phyloP scores from a whole-genome alignment of 1,140 invertebrate species.

The Parasteatoda tepidariorum region DNA sequence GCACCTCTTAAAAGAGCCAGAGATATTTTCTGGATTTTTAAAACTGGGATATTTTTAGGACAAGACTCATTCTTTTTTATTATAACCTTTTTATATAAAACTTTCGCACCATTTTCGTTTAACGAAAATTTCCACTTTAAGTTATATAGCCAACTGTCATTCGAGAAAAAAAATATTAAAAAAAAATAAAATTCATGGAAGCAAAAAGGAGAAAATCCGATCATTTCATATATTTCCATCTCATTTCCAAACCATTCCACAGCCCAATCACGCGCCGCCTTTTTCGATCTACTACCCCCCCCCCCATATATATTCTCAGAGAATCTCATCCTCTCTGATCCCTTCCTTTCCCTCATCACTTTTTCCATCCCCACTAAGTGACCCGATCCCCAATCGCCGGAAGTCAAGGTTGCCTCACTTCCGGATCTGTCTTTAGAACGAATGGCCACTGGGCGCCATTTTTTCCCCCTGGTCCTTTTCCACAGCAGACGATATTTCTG shows the following conservation, averaged over 20 bases:
- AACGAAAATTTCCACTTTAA: too few relatives aligned
- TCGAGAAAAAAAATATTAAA: too few relatives aligned
- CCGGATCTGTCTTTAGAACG: slow-evolving; percentile 26
- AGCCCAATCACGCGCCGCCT: not conserved
- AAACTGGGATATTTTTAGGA: too few relatives aligned
- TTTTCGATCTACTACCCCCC: not conserved
- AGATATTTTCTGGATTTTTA: too few relatives aligned
- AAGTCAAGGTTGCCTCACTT: slow-evolving; percentile 47
- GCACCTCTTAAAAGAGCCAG: too few relatives aligned
- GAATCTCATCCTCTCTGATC: not conserved
- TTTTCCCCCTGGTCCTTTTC: not conserved
- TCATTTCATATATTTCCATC: not conserved
- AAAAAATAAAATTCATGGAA: not conserved
- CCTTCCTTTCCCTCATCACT: not conserved
- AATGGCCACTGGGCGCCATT: slow-evolving; percentile 1
- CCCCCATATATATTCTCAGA: not conserved
- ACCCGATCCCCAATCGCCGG: slow-evolving; percentile 28
- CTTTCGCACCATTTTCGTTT: too few relatives aligned
- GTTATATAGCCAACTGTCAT: too few relatives aligned
- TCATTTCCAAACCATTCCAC: not conserved
- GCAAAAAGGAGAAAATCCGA: not conserved
- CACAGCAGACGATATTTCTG: slow-evolving; percentile 11
- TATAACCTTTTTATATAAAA: too few relatives aligned
- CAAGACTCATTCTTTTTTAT: too few relatives aligned
- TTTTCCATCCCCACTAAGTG: not conserved